These are phyloP conservation scores for Cremastobaeus sp. DNA, from an alignment of 2,888 invertebrate genomes.

Conservation along the genomic window DNA sequence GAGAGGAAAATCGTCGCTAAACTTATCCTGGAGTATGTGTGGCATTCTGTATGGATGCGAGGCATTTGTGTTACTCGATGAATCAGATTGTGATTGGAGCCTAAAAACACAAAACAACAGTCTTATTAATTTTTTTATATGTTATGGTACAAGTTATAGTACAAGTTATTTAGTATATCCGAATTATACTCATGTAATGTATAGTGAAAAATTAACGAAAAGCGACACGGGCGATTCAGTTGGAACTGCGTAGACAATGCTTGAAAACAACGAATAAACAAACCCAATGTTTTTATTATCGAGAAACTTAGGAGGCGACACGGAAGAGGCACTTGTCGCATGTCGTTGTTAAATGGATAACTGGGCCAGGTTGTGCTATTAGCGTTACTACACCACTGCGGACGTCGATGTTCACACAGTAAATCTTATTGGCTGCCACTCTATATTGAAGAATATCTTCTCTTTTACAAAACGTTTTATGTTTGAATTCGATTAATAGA, in stretches of 20 bases:
- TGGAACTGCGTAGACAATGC: too few relatives aligned
- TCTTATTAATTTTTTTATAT: too few relatives aligned
- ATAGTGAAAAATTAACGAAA: too few relatives aligned
- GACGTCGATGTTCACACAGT: constrained; percentile 37
- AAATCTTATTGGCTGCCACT: constrained; percentile 46
- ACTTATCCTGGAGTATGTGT: constrained; percentile 81
- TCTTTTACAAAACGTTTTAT: constrained; percentile 29
- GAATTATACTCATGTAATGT: too few relatives aligned
- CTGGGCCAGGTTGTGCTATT: constrained; percentile 71
- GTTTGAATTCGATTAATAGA: constrained; percentile 5
- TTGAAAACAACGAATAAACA: constrained; percentile 11
- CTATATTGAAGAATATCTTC: constrained; percentile 27
- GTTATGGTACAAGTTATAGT: too few relatives aligned
- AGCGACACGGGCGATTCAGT: too few relatives aligned
- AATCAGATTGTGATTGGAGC: constrained; percentile 76
- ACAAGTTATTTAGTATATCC: too few relatives aligned
- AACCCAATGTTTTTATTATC: constrained; percentile 43
- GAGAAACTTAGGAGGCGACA: constrained; percentile 54
- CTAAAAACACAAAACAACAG: too few relatives aligned
- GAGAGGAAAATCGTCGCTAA: constrained; percentile 92
- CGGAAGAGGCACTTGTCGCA: constrained; percentile 49
- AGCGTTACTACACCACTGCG: constrained; percentile 63
- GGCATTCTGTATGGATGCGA: constrained; percentile 86
- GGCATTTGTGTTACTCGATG: constrained; percentile 78
- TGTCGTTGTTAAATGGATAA: constrained; percentile 68